phyloP scores from a whole-genome alignment of 2,797 vertebrate genomes.

The Stomatorhinus walkeri region DNA sequence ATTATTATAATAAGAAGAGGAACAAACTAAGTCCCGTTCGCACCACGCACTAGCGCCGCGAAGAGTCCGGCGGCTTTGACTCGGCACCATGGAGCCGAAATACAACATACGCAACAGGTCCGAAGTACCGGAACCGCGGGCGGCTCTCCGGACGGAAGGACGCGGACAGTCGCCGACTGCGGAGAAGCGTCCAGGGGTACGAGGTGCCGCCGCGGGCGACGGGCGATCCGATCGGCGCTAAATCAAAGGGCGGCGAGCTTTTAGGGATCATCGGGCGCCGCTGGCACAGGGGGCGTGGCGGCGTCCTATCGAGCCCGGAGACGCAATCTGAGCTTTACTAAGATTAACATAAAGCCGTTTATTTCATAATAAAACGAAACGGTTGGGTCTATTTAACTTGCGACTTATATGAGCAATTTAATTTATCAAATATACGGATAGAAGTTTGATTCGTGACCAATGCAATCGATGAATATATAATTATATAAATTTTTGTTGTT shows the following conservation, averaged over 20 bases:
- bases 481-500: neutral
- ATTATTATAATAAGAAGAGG: neutral
- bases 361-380: neutral
- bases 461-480: neutral
- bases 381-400: neutral
- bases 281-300: neutral
- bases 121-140: neutral
- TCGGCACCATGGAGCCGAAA: conserved; percentile 17
- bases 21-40: neutral
- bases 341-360: neutral
- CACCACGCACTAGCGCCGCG: neutral
- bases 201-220: neutral
- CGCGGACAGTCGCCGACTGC: neutral
- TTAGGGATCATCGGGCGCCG: neutral
- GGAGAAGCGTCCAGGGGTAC: neutral
- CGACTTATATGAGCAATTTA: neutral
- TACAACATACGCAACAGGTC: conserved; percentile 44
- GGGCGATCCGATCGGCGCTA: neutral
- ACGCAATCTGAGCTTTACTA: neutral
- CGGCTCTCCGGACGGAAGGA: neutral
- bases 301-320: neutral
- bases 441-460: neutral
- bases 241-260: neutral
- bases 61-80: conserved; percentile 8
- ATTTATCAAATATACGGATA: neutral